Evolutionary conservation across 2,888 invertebrate species (phyloP).

Genomic region (Orthosia gracilis): DNA sequence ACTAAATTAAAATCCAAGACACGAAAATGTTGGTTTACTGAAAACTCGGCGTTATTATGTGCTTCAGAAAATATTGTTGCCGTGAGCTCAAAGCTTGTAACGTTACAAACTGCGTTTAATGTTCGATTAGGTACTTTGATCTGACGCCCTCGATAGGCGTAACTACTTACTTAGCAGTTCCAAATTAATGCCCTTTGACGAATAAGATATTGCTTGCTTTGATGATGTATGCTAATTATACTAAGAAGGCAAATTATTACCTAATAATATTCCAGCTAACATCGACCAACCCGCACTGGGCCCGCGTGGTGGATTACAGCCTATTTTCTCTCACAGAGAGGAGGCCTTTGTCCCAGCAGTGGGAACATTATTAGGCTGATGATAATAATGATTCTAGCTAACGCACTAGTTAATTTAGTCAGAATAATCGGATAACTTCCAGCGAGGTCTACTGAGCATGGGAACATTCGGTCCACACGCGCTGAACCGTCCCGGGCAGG

Average conservation of each 20-base stretch:
- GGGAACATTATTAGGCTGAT: no score
- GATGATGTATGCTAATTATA: slow-evolving; percentile 44
- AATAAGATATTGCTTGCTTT: slow-evolving; percentile 50
- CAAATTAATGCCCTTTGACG: slow-evolving; percentile 39
- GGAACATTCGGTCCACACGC: slow-evolving; percentile 55
- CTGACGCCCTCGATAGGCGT: slow-evolving; percentile 32
- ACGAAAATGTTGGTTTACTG: slow-evolving; percentile 26
- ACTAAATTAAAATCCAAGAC: slow-evolving; percentile 34
- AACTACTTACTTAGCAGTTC: slow-evolving; percentile 46
- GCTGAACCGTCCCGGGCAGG: slow-evolving; percentile 51
- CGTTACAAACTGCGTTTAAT: slow-evolving; percentile 27
- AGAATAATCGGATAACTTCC: slow-evolving; percentile 46
- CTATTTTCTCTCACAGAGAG: no score
- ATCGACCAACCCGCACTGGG: no score
- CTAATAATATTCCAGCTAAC: slow-evolving; percentile 16
- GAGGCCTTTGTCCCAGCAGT: no score
- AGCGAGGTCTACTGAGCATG: slow-evolving; percentile 28
- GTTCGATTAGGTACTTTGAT: slow-evolving; percentile 49
- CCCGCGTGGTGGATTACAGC: no score
- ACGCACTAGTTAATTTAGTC: slow-evolving; percentile 18
- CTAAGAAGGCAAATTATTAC: slow-evolving; percentile 22
- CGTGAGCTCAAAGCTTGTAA: slow-evolving; percentile 13
- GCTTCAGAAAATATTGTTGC: slow-evolving; percentile 16
- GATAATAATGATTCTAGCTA: not conserved
- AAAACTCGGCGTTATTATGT: slow-evolving; percentile 27